phyloP scores from a whole-genome alignment of 2,113 vertebrate genomes.

The Oncorhynchus clarkii region DNA sequence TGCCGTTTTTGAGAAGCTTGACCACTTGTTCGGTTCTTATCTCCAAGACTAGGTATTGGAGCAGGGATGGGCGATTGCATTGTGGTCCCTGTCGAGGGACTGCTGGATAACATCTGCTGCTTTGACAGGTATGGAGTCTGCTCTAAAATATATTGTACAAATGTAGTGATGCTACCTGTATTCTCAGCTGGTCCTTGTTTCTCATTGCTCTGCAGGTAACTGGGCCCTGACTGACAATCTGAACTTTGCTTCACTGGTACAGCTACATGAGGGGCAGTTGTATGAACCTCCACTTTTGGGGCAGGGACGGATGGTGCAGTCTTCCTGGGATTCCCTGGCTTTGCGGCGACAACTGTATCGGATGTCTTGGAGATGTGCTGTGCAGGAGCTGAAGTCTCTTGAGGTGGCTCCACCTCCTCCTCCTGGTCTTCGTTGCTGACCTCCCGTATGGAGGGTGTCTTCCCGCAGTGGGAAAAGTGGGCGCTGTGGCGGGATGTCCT shows the following conservation, averaged over 20 bases:
- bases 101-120: slow-evolving; percentile 32
- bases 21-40: slow-evolving; percentile 13
- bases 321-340: slow-evolving; percentile 22
- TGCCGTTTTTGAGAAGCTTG: slow-evolving; percentile 18
- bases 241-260: slow-evolving; percentile 26
- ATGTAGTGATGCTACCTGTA: slow-evolving; percentile 14
- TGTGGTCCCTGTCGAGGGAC: slow-evolving; percentile 30
- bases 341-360: slow-evolving; percentile 23
- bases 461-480: slow-evolving; percentile 72
- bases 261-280: slow-evolving; percentile 9
- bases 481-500: slow-evolving; percentile 62
- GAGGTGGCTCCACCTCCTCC: slow-evolving; percentile 62
- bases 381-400: slow-evolving; percentile 24
- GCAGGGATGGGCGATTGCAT: not conserved
- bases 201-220: slow-evolving; percentile 24
- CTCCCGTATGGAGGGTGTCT: slow-evolving; percentile 74
- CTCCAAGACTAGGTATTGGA: slow-evolving; percentile 17
- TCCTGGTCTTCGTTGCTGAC: slow-evolving; percentile 78
- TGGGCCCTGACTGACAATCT: slow-evolving; percentile 17
- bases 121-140: slow-evolving; percentile 34
- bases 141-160: slow-evolving; percentile 25
- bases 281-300: not conserved
- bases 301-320: not conserved
- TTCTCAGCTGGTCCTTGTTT: slow-evolving; percentile 3
- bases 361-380: slow-evolving; percentile 33